Evolutionary conservation across 1,140 invertebrate species (phyloP).

Genomic region (Eumeta japonica): DNA sequence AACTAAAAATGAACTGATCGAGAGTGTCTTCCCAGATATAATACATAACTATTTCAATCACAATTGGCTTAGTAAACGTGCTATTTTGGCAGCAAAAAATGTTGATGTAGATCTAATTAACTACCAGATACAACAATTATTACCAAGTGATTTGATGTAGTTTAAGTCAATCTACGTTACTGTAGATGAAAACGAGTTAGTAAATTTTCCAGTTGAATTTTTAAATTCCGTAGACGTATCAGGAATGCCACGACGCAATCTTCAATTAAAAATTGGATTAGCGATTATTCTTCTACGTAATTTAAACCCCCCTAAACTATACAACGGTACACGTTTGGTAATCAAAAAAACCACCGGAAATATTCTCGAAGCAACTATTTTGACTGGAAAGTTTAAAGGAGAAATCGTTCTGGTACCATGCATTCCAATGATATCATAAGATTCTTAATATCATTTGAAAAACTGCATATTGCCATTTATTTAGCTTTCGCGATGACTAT

Average conservation of each 20-base stretch:
- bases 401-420: conserved; percentile 17
- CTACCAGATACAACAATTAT: no score
- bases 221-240: conserved; percentile 21
- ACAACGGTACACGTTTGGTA: conserved; percentile 43
- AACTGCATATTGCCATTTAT: conserved; percentile 40
- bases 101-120: no score
- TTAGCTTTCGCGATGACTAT: conserved; percentile 58
- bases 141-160: no score
- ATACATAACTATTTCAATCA: no score
- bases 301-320: conserved; percentile 38
- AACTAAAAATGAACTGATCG: no score
- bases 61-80: no score
- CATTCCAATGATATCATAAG: conserved; percentile 19
- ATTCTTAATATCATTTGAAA: conserved; percentile 31
- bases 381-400: conserved; percentile 21
- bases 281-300: conserved; percentile 31
- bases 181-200: no score
- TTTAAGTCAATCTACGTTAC: no score
- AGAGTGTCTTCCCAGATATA: no score
- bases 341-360: conserved; percentile 35
- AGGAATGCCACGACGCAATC: conserved; percentile 32
- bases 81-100: no score
- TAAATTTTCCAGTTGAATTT: conserved; percentile 22
- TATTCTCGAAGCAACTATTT: conserved; percentile 18
- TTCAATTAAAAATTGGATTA: conserved; percentile 26